Evolutionary conservation across 2,888 invertebrate genomes (phyloP), one percentile per base, ranked within the genome.

Genomic region (Oligia latruncula): DNA sequence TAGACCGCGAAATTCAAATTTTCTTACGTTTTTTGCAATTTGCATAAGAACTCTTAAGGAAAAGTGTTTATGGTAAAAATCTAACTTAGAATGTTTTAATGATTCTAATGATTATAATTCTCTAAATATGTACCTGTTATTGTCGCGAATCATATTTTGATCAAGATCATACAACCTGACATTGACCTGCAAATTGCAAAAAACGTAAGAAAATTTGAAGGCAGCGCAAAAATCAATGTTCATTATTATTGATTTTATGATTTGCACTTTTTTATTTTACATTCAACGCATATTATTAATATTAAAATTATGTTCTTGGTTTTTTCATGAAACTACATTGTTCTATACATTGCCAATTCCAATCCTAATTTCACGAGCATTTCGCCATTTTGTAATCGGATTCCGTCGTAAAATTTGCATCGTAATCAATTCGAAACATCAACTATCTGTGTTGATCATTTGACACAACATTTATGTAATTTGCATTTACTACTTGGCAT

Each of bases 391-490:
- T 74, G 74, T 71, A 70, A 86, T 78, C 13, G 4, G 64, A 87
- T 81, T 13, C 70, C 60, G 8, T 46, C 49, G 85, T 80, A 65
- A 77, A 77, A 84, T 75, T 67, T 75, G 43, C 58, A 46, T 65
- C 23, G 65, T 64, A 76, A 78, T 84, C 71, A 78, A 84, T 86
- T 78, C 20, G 49, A 73, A 78, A 52, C 43, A 80, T 60, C 60
- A 64, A 74, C 43, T 72, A 46, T 64, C 43, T 67, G 52, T 71
- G 67, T 74, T 55, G 74, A 81, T 60, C 74, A 66, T 80, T 82
- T 49, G 58, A 73, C 75, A 71, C 66, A 71, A 71, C 55, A 67
- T 68, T 68, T 66, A 68, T 40, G 49, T n/a, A 55, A 60, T 72
- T 49, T 52, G 29, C 20, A 17, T 58, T 55, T 49, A 60, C 23